Base-by-base conservation (phyloP, 2,113 vertebrate species). In the Macrotus californicus region DNA sequence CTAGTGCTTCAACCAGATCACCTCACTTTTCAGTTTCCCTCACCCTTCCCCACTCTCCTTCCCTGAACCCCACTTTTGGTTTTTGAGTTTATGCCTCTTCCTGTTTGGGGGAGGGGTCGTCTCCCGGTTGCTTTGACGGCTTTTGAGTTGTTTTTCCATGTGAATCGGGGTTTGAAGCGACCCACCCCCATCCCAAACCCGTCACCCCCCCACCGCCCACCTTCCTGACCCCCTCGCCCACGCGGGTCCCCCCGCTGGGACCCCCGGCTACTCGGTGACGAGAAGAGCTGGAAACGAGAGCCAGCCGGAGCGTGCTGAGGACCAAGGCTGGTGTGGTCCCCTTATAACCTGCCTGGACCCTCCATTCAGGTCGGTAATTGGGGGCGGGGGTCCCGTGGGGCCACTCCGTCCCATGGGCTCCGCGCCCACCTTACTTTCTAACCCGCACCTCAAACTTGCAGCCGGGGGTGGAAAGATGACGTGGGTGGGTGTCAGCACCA, bases 81-180 rank as follows among this genome's bases (percentile, higher is more conserved):
- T 98, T 98, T 98, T 98, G 93, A 70, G 75, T 97, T 93, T 88
- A 85, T 82, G 87, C 96, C 94, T 96, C 91, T 93, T 97, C 95
- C 93, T 93, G 94, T 95, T 93, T 96, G 96, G 96, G 96, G 96
- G 93, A 94, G 87, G 95, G 94, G 82, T 73, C 26, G 69, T 94
- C 91, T 97, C 98, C 97, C 98, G 97, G 98, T 98, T 97, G 94
- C 96, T 96, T 95, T 95, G 90, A 97, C 34, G 87, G 95, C 96
- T 98, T 98, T 99, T 96, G 98, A 98, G 98, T 99, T 98, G 98
- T 98, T 97, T 98, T 98, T 98, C 96, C 98, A 98, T 98, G 99
- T 99, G 99, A 99, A 99, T 99, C 98, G 99, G 99, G 99, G 99
- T 99, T 99, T 99, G 99, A 99, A 99, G 99, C 97, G 97, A 98